phyloP scores from a whole-genome alignment of 2,113 vertebrate species.

The Gobius niger region DNA sequence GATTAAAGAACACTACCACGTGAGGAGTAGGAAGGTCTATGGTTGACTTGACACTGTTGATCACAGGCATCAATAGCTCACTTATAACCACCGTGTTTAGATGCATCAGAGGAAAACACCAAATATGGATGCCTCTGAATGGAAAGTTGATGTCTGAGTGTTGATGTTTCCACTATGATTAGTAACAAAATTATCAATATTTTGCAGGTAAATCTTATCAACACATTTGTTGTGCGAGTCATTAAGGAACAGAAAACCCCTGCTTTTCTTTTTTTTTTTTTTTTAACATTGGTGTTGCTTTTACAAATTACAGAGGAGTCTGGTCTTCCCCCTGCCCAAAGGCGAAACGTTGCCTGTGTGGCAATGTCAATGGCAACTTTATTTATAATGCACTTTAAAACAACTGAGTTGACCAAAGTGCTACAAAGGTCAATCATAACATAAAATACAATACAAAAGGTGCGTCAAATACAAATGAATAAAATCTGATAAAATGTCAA shows the following conservation, averaged over 20 bases:
- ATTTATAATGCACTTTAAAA: no score
- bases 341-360: not conserved
- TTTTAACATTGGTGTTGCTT: not conserved
- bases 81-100: slow-evolving; percentile 10
- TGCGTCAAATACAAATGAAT: no score
- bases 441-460: no score
- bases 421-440: no score
- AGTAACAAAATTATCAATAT: not conserved
- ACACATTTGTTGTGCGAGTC: not conserved
- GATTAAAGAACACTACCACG: slow-evolving; percentile 8
- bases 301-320: not conserved
- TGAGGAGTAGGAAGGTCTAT: slow-evolving; percentile 24
- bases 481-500: no score
- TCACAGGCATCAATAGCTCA: slow-evolving; percentile 11
- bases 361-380: no score
- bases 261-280: not conserved
- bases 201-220: not conserved
- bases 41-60: not conserved
- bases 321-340: not conserved
- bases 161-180: not conserved
- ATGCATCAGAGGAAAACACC: slow-evolving; percentile 44
- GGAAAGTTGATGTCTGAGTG: not conserved
- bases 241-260: not conserved
- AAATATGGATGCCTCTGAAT: slow-evolving; percentile 35
- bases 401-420: no score